Base-by-base conservation (phyloP, 2,797 vertebrate species). In the Enteromius anoplus region DNA sequence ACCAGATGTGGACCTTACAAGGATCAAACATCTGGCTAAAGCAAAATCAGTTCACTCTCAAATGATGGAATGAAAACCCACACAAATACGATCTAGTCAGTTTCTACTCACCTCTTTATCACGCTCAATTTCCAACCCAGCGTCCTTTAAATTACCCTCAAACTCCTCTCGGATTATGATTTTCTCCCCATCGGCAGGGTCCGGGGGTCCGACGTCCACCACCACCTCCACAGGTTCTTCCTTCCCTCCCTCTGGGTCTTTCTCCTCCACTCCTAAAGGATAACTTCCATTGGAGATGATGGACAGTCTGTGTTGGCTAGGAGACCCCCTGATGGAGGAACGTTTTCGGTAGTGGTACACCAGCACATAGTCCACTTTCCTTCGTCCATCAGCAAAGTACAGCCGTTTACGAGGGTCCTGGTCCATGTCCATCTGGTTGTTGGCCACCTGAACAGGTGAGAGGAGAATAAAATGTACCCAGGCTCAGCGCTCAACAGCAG, bases 291-390 rank as follows among this genome's bases (percentile, higher is more conserved):
- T 99, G 5, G 93, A 97, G 82, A 98, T 91, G 3, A 95, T 82
- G 14, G 93, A 94, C 11, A 92, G 82, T 75, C 92, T 91, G 0
- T 90, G 94, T 0, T 94, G 95, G 17, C 91, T 91, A 0, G 71
- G 77, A 0, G 89, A 84, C 0, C 87, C 69, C 0, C 91, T 92
- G 5, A 89, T 87, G 0, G 91, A 84, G 17, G 92, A 75, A 0
- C 87, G 93, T 21, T 96, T 94, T 55, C 95, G 94, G 83, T 96
- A 97, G 88, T 97, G 95, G 88, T 97, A 99, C 17, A 95, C 96
- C 34, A 99, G 89, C 37, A 99, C 97, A 0, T 99, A 99, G 92
- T 99, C 98, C 0, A 99, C 96, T 91, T 98, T 99, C 84, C 97
- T 95, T 82, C 92, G 94, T 88, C 94, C 96, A 71, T 99, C 97